Evolutionary conservation across 1,140 invertebrate species (phyloP), one percentile per base, ranked within the genome.

Genomic region (Antheraea mylitta): DNA sequence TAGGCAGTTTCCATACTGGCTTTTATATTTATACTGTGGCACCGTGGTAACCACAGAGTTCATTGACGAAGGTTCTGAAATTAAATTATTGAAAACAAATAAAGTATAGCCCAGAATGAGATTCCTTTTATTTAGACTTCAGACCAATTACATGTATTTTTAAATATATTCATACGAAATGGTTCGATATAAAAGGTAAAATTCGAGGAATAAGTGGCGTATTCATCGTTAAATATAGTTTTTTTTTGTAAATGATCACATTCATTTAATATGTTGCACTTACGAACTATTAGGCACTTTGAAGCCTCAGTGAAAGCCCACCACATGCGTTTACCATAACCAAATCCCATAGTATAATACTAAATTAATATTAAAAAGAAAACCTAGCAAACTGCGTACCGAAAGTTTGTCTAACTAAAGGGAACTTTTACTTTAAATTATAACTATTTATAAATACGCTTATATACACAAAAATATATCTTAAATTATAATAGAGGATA

Each of bases 311-410:
- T 86, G 89, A 80, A 91, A 91, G 86, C 89, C 81, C 89, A 91
- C 89, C 89, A 91, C 87, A 91, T 91, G 89, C 87, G 73, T 86
- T 76, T 77, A 82, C 89, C 86, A 77, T 74, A 79, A 89, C 87
- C 86, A 75, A 82, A 82, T 77, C 81, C 87, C 83, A 79, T 71
- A 13, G 18, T 45, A 68, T 70, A 74, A 67, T 72, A 70, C 68
- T 73, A 78, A 78, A 68, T 66, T 80, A 74, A 72, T 67, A 76
- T 70, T 78, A 76, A 71, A 45, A 13, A 37, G 48, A 58, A 73
- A 53, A 53, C 45, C 45, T 53, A 53, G 45, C 45, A 53, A 16
- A 53, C 45, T 53, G 45, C 0, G 45, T 16, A 53, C 16, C 9
- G 11, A 53, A 53, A 53, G 45, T 13, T 13, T 13, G 6, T n/a